Evolutionary conservation across 2,888 invertebrate species (phyloP), one percentile per base, ranked within the genome.

Genomic region (Cheilosia pagana): DNA sequence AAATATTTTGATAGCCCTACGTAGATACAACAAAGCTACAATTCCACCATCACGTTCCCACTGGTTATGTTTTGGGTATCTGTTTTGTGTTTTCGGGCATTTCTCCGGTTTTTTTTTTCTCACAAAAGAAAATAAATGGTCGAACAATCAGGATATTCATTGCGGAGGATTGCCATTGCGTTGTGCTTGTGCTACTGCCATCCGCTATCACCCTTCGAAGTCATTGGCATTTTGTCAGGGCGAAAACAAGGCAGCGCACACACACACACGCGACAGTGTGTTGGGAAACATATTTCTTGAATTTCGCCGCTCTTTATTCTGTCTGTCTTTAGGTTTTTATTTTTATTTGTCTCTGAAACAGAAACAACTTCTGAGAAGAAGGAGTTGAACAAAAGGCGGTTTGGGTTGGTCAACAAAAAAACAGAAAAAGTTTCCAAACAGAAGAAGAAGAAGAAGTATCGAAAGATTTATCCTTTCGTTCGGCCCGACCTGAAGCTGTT

Each of bases 81-180:
- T 75, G 72, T 75, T 74, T 82, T 77, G 55, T 72, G 71, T 82
- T 78, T 85, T 67, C 21, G 65, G 52, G 55, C 63, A 77, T 79
- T 57, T 65, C 19, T 41, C 41, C 50, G n/a, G n/a, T 63, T 45
- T 53, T 21, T 59, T 16, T 57, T 39, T 43, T 35, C 57, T 25
- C n/a, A 50, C 28, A 59, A 70, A 71, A 45, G 60, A 67, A 85
- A 75, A 85, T 85, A 85, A 85, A 85, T 76, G 74, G 85, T 75
- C 67, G 71, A 85, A 85, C 85, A 85, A 81, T 85, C 85, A 85
- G 85, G 85, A 85, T 79, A 85, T 85, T 79, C 85, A 81, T 79
- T 85, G 85, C 79, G 67, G 75, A 85, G 79, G 75, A 76, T 67
- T 79, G 65, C 71, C 35, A 12, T 35, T 35, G 35, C 35, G 28